Conservation (phyloP, 2,113 vertebrate genomes). For the Calidris pygmaea region DNA sequence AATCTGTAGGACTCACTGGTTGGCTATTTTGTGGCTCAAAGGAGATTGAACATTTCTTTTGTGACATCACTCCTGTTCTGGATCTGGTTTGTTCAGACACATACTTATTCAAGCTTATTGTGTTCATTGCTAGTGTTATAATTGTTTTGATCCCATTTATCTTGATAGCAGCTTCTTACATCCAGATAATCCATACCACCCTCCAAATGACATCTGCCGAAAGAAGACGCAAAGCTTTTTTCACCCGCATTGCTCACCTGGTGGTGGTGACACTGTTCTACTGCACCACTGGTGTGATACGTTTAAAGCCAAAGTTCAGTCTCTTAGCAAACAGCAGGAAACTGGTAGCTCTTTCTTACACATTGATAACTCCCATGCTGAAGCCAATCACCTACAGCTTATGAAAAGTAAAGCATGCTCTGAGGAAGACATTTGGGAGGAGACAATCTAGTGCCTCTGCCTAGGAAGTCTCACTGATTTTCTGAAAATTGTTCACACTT, state of each 20-base stretch:
- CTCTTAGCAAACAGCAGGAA: not conserved
- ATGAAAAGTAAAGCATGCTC: not conserved
- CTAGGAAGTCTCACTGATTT: not conserved
- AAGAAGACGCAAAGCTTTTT: not conserved
- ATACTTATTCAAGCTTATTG: not conserved
- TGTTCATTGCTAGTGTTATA: not conserved
- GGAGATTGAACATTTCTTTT: not conserved
- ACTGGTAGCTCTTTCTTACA: not conserved
- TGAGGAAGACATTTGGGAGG: not conserved
- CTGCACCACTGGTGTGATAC: not conserved
- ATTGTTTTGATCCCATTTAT: not conserved
- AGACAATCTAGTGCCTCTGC: not conserved
- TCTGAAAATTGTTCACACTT: not conserved
- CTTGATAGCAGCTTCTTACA: not conserved
- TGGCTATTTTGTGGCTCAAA: not conserved
- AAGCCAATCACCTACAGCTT: not conserved
- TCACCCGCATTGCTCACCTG: not conserved
- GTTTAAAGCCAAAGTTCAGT: not conserved
- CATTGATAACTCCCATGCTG: conserved; percentile 16
- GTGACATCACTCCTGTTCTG: not conserved
- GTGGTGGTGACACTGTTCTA: not conserved
- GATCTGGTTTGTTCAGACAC: not conserved
- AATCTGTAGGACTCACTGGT: not conserved
- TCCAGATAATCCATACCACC: not conserved
- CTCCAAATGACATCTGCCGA: not conserved